Evolutionary conservation across 2,113 vertebrate species (phyloP), one percentile per base, ranked within the genome.

Genomic region (Glaucidium brasilianum): DNA sequence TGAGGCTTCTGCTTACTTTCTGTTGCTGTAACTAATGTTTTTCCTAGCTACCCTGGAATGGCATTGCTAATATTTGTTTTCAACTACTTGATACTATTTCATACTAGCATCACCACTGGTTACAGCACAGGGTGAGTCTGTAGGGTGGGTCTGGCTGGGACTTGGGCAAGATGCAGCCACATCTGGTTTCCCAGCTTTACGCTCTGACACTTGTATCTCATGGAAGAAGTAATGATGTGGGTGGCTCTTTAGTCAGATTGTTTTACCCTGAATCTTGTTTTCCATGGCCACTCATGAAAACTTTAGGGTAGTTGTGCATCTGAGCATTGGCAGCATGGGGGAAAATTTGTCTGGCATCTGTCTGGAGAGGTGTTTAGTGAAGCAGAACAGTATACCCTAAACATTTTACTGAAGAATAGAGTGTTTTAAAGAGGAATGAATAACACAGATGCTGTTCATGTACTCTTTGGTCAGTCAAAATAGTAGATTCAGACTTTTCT

Each of bases 51-150:
- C 27, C 45, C 45, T 35, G 10, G 21, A 66, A 60, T 1, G 11
- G 26, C n/a, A 17, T 69, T 43, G 41, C 63, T 89, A 17, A 64
- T 55, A 26, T 59, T 93, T 2, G 15, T 55, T 95, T 94, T 75
- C 18, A 68, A 29, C 27, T 39, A 2, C 10, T 60, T 30, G 39
- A 34, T 62, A 1, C 7, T 59, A 2, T 66, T 81, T 58, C 11
- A 3, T 71, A 2, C 11, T 32, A 8, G 29, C 50, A 34, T 49
- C 0, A 2, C 37, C 11, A 9, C 0, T 5, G 45, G 68, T 78
- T 52, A 45, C 32, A 37, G 13, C 11, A 16, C 45, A 30, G 52
- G 1, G 1, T 32, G 15, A 60, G 52, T 39, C 68, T 69, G 11
- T n/a, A 52, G 34, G 41, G 22, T 18, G 26, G 53, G 25, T 58